phyloP scores from a whole-genome alignment of 2,113 vertebrate genomes.

The Pterocles burchelli region DNA sequence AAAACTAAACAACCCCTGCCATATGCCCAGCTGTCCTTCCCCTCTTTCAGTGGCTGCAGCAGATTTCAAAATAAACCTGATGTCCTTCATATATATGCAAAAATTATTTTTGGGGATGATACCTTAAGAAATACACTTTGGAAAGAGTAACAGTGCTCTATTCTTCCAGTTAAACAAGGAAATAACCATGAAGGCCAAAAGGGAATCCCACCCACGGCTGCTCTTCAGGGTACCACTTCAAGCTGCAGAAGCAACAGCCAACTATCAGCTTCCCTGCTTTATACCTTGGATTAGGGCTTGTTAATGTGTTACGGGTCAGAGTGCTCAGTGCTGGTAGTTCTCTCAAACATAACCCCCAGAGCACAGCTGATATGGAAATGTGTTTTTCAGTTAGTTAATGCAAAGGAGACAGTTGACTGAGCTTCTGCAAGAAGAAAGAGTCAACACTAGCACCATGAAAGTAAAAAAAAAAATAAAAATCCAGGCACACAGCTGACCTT shows the following conservation, averaged over 20 bases:
- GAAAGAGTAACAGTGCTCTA: background rate
- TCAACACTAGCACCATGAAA: background rate
- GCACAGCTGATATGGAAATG: background rate
- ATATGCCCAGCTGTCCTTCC: background rate
- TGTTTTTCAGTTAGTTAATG: background rate
- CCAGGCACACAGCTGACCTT: background rate
- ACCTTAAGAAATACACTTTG: background rate
- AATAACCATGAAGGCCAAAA: background rate
- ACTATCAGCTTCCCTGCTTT: background rate
- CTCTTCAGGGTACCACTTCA: background rate
- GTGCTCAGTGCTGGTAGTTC: background rate
- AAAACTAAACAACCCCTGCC: background rate
- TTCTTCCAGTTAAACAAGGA: background rate
- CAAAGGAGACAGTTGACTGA: background rate
- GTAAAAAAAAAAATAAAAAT: background rate
- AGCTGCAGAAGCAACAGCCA: background rate
- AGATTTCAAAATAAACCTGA: background rate
- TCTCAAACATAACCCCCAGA: background rate
- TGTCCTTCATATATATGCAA: accelerated
- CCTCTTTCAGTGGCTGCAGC: background rate
- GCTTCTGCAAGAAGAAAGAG: background rate
- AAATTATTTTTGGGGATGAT: background rate
- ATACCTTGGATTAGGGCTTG: background rate
- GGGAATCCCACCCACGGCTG: background rate
- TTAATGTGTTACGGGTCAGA: accelerated